Evolutionary conservation across 2,113 vertebrate species (phyloP).

Genomic region (Paralichthys olivaceus): DNA sequence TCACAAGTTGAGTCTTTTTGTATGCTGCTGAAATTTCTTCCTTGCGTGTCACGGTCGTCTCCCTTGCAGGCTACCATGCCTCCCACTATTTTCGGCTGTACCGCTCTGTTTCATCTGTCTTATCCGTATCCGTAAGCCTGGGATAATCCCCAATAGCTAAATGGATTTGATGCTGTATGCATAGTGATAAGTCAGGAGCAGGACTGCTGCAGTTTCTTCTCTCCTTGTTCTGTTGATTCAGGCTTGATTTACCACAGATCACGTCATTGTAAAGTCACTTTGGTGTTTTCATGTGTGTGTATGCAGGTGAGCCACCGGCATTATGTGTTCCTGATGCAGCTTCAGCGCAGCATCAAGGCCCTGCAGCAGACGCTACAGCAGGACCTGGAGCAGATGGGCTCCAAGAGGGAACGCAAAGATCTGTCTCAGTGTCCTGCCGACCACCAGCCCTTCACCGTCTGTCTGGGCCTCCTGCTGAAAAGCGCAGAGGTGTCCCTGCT

Average conservation of each 20-base stretch:
- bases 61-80: too few species aligned
- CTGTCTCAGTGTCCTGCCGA: constrained; percentile 71
- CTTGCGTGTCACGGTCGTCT: too few species aligned
- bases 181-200: too few species aligned
- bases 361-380: constrained; percentile 91
- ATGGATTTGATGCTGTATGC: too few species aligned
- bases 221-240: not conserved
- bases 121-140: too few species aligned
- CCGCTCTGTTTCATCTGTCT: too few species aligned
- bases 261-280: not conserved
- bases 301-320: constrained; percentile 92
- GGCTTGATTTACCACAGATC: not conserved
- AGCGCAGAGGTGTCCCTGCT: constrained; percentile 93
- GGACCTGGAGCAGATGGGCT: constrained; percentile 89
- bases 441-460: constrained; percentile 85
- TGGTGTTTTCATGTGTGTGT: constrained; percentile 2
- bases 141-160: too few species aligned
- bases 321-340: constrained; percentile 90
- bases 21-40: not conserved
- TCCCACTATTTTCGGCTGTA: too few species aligned
- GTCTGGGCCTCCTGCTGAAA: constrained; percentile 90
- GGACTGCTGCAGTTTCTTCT: not conserved
- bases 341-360: constrained; percentile 91
- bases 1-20: not conserved
- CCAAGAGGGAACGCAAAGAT: constrained; percentile 86